Base-by-base conservation (phyloP, 2,888 invertebrate genomes). In the Oasisia sp. region DNA sequence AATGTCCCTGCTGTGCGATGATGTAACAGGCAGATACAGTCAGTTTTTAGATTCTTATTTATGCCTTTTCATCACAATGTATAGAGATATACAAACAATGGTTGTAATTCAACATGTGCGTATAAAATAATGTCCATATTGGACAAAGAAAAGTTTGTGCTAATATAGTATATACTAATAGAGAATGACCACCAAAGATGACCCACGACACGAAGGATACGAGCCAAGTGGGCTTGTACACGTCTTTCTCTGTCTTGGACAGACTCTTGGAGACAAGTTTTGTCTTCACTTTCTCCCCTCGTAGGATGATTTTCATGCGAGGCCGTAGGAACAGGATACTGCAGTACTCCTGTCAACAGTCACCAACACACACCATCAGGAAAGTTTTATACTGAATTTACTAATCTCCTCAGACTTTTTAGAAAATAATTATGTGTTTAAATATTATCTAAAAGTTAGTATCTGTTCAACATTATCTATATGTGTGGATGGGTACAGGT, bases 271-370 rank as follows among this genome's bases (percentile, higher is more conserved):
- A 94, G 44, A 96, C 95, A n/a, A 96, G 93, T 92, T 95, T 95
- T 5, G 95, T 95, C 92, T 94, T 94, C 32, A 96, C 96, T 92
- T 96, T 95, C 92, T 94, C 92, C 1, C 95, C 95, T 89, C 95
- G 92, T 12, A 96, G 93, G 32, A 95, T 94, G 90, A 96, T 96
- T 94, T 96, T 96, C 96, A 96, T 96, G 74, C 95, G 93, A 8
- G 96, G 96, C 92, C 95, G 95, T 91, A 96, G 93, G 93, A 95
- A 96, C 92, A 96, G 93, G 91, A 96, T 96, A 91, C 95, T 95
- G 93, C 95, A 95, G 92, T 96, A 96, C 93, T 95, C 95, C 95
- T 96, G 95, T 19, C 94, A 74, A 32, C 44, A 89, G 89, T 45
- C 27, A 45, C 14, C 32, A 3, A 32, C n/a, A 74, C 58, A 74